Evolutionary conservation across 1,140 invertebrate genomes (phyloP).

Genomic region (Ooceraea biroi): DNA sequence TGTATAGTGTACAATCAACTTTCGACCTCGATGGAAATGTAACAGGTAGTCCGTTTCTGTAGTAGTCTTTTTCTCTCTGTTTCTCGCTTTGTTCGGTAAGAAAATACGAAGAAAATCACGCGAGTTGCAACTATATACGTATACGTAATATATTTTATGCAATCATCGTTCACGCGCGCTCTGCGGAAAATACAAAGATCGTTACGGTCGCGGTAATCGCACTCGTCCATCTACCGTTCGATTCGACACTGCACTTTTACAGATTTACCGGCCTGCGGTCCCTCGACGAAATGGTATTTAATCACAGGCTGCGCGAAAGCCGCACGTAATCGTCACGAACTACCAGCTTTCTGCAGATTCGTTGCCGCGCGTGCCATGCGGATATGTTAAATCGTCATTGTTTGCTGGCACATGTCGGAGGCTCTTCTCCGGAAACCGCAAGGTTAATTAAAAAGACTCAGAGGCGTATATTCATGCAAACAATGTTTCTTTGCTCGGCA

Average conservation of each 20-base stretch:
- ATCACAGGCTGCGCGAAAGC: slow-evolving; percentile 15
- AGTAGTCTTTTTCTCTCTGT: neutral
- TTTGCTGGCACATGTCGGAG: neutral
- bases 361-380: slow-evolving; percentile 2
- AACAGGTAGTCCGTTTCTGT: slow-evolving; percentile 68
- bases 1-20: slow-evolving; percentile 53
- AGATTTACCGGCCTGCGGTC: slow-evolving; percentile 8
- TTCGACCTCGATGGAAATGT: slow-evolving; percentile 71
- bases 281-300: slow-evolving; percentile 20
- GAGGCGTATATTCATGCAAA: slow-evolving; percentile 39
- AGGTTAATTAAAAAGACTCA: slow-evolving; percentile 47
- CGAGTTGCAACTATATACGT: slow-evolving; percentile 27
- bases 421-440: slow-evolving; percentile 46
- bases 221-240: neutral
- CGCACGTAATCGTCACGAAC: slow-evolving; percentile 19
- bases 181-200: slow-evolving; percentile 16
- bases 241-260: neutral
- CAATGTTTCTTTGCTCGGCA: slow-evolving; percentile 53
- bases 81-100: neutral
- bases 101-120: slow-evolving; percentile 36
- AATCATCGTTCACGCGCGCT: neutral
- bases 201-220: slow-evolving; percentile 17
- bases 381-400: slow-evolving; percentile 55
- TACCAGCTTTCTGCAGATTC: slow-evolving; percentile 8
- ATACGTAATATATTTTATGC: slow-evolving; percentile 39